phyloP scores from a whole-genome alignment of 92 coral and sea anemone genomes.

The Heteractis magnifica region DNA sequence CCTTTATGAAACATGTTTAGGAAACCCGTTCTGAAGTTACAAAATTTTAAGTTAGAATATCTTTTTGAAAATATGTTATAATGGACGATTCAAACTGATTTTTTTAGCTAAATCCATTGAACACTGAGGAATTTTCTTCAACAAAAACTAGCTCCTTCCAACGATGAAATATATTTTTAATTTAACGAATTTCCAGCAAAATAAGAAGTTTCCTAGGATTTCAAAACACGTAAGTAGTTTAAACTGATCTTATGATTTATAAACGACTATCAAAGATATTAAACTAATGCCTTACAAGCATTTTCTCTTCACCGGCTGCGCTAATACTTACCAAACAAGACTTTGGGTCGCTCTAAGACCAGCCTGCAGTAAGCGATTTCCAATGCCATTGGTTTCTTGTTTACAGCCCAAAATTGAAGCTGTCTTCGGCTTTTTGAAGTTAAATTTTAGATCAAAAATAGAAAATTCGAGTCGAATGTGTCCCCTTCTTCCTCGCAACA shows the following conservation, averaged over 20 bases:
- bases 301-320: background rate
- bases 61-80: too few species aligned
- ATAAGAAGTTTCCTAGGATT: background rate
- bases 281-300: background rate
- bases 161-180: background rate
- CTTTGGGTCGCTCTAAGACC: slow-evolving; percentile 58
- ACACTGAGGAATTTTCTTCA: too few species aligned
- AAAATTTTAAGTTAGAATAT: too few species aligned
- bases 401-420: background rate
- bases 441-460: background rate
- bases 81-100: too few species aligned
- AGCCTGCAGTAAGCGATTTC: slow-evolving; percentile 46
- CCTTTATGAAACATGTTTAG: too few species aligned
- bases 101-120: too few species aligned
- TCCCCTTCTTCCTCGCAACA: background rate
- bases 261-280: background rate
- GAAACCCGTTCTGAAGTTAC: too few species aligned
- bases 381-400: background rate
- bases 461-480: background rate
- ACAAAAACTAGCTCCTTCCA: background rate
- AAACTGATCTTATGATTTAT: background rate
- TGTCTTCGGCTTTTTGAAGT: too few species aligned
- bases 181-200: background rate
- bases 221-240: background rate
- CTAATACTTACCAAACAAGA: slow-evolving; percentile 63